These are phyloP conservation scores for Zaprionus camerounensis DNA, from an alignment of 1,140 invertebrate genomes.

Conservation along the genomic window DNA sequence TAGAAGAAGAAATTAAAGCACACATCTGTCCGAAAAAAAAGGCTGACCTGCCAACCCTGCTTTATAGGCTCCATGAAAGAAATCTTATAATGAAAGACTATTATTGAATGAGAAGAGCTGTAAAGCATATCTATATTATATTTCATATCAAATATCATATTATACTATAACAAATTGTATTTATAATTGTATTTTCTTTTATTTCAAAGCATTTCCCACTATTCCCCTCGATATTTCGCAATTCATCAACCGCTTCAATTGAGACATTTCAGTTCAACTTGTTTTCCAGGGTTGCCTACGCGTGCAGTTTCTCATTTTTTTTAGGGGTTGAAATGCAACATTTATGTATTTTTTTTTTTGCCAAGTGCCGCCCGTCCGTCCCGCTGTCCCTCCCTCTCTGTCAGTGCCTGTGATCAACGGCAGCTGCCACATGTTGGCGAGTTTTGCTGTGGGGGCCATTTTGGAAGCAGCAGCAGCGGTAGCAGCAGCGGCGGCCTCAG, in stretches of 20 bases:
- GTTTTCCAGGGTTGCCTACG: slow-evolving; percentile 8
- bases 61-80: too few species aligned
- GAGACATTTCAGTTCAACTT: slow-evolving; percentile 12
- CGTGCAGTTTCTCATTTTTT: slow-evolving; percentile 24
- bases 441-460: slow-evolving; percentile 29
- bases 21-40: too few species aligned
- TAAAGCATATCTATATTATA: background rate
- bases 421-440: slow-evolving; percentile 49
- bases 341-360: slow-evolving; percentile 33
- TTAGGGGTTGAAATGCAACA: slow-evolving; percentile 62
- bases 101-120: background rate
- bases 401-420: slow-evolving; percentile 52
- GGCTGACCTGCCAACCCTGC: accelerated
- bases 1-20: too few species aligned
- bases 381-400: background rate
- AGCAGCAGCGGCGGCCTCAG: slow-evolving; percentile 16
- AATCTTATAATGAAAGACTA: too few species aligned
- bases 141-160: background rate
- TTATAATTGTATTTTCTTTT: background rate
- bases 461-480: slow-evolving; percentile 12
- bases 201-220: background rate
- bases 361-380: slow-evolving; percentile 28
- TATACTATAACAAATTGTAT: background rate
- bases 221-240: background rate
- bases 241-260: background rate